Evolutionary conservation across 2,797 vertebrate species (phyloP).

Genomic region (Notamacropus eugenii): DNA sequence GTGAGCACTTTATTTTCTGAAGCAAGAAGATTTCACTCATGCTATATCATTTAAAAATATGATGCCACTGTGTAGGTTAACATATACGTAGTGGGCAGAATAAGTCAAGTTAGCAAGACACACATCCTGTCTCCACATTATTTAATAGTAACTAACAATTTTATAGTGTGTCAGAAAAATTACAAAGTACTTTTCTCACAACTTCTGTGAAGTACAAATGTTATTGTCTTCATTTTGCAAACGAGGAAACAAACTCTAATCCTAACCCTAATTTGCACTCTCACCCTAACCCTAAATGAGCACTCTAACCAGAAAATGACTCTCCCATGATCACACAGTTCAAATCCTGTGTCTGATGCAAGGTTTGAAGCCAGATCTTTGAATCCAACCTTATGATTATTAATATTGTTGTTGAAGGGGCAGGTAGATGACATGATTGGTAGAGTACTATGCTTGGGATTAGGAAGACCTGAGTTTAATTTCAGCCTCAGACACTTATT

Average conservation of each 20-base stretch:
- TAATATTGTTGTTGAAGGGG: not conserved
- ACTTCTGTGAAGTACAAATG: not conserved
- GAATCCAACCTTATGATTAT: not conserved
- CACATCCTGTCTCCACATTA: not conserved
- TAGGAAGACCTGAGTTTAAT: not conserved
- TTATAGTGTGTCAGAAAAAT: not conserved
- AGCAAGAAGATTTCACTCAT: not conserved
- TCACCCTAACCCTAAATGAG: too few relatives aligned
- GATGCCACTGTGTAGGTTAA: not conserved
- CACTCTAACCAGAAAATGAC: not conserved
- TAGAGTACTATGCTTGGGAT: not conserved
- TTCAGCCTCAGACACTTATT: not conserved
- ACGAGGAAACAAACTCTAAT: not conserved
- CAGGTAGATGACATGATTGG: not conserved
- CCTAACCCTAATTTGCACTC: too few relatives aligned
- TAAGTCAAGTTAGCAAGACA: constrained; percentile 22
- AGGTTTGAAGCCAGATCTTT: not conserved
- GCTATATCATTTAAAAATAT: not conserved
- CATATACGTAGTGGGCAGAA: constrained; percentile 11
- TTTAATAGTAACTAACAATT: not conserved
- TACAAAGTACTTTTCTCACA: not conserved
- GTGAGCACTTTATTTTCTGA: not conserved
- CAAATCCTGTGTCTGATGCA: not conserved
- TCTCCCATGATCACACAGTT: not conserved
- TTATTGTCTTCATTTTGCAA: not conserved